These are phyloP conservation scores for Melozone crissalis DNA, from an alignment of 2,113 vertebrate genomes.

Conservation along the genomic window DNA sequence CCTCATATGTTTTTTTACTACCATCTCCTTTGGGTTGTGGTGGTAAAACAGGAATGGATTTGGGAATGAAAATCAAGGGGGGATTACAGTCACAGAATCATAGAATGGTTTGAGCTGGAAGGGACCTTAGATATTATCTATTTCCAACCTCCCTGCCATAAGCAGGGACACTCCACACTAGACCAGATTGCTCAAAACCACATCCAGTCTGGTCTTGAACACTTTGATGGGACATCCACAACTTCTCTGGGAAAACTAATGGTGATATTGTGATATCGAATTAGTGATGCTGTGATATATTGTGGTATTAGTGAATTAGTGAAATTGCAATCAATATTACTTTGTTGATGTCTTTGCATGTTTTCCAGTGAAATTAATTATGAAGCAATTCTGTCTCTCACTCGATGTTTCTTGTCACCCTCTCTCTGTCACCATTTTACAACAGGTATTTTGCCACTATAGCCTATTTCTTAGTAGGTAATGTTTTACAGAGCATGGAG, in stretches of 20 bases:
- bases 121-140: background rate
- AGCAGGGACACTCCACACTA: background rate
- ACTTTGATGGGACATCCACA: background rate
- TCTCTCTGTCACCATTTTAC: background rate
- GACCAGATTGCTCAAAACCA: background rate
- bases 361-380: background rate
- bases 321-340: background rate
- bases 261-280: background rate
- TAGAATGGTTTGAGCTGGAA: background rate
- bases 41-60: background rate
- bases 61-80: background rate
- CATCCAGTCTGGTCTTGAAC: background rate
- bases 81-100: background rate
- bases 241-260: background rate
- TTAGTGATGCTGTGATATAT: background rate
- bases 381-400: background rate
- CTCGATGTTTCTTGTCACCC: background rate
- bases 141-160: background rate
- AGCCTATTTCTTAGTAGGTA: background rate
- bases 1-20: background rate
- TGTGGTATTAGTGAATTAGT: background rate
- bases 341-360: background rate
- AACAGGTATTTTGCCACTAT: background rate
- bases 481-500: background rate
- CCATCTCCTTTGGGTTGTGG: background rate